phyloP scores from a whole-genome alignment of 1,140 invertebrate species.

The Sitophilus oryzae region DNA sequence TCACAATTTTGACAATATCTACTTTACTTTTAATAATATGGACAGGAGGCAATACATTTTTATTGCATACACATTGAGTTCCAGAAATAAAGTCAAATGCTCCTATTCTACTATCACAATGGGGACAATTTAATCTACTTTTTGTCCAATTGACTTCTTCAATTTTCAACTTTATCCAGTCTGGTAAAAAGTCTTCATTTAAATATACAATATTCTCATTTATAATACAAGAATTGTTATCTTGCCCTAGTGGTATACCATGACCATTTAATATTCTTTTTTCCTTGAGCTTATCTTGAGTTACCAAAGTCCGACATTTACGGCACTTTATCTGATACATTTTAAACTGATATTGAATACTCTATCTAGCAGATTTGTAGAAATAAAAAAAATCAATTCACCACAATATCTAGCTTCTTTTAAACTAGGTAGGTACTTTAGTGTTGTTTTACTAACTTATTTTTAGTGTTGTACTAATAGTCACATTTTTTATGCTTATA shows the following conservation, averaged over 20 bases:
- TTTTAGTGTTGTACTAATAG: too few relatives aligned
- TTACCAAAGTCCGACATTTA: slow-evolving; percentile 27
- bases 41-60: slow-evolving; percentile 42
- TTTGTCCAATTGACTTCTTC: slow-evolving; percentile 43
- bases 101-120: slow-evolving; percentile 45
- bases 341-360: too few relatives aligned
- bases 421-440: too few relatives aligned
- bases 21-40: slow-evolving; percentile 45
- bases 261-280: slow-evolving; percentile 29
- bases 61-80: slow-evolving; percentile 43
- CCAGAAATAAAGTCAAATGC: slow-evolving; percentile 50
- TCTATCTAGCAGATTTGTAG: too few relatives aligned
- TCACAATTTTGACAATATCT: slow-evolving; percentile 31
- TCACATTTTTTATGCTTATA: too few relatives aligned
- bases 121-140: slow-evolving; percentile 48
- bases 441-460: too few relatives aligned
- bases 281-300: slow-evolving; percentile 6
- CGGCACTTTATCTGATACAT: slow-evolving; percentile 30
- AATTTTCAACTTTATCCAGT: slow-evolving; percentile 29
- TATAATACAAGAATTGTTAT: slow-evolving; percentile 5
- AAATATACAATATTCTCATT: slow-evolving; percentile 24
- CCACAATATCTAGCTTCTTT: too few relatives aligned
- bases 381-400: too few relatives aligned
- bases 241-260: slow-evolving; percentile 1
- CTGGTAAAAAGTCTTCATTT: slow-evolving; percentile 28